Conservation (phyloP, 2,113 vertebrate genomes). For the Pelecanoides urinatrix region DNA sequence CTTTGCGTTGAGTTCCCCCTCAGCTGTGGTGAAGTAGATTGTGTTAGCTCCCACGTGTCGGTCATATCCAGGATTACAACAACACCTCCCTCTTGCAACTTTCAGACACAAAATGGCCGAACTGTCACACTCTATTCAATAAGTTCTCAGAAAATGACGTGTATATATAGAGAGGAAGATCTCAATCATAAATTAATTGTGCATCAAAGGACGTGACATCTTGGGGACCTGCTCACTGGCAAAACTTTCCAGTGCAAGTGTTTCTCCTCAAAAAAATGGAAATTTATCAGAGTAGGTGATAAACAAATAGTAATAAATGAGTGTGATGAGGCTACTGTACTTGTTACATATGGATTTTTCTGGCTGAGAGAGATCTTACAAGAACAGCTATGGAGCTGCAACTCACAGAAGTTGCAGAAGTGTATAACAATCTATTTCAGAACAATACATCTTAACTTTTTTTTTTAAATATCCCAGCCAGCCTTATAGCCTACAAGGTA, state of each 20-base stretch:
- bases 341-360: background rate
- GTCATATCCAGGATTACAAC: background rate
- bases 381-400: background rate
- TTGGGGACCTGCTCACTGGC: background rate
- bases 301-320: conserved; percentile 1
- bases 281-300: background rate
- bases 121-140: background rate
- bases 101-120: background rate
- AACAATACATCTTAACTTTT: background rate
- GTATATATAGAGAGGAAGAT: background rate
- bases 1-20: background rate
- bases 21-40: background rate
- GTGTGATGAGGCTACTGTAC: background rate
- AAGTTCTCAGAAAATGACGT: background rate
- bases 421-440: background rate
- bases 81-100: background rate
- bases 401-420: background rate
- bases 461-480: background rate
- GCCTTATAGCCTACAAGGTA: background rate
- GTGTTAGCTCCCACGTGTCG: rapidly evolving
- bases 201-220: background rate
- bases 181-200: background rate
- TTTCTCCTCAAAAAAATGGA: background rate
- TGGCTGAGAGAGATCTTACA: background rate
- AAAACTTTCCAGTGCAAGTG: background rate